A percentile compares a stretch with the other conserved stretches of the same genome.
Evolutionary conservation across 2,888 invertebrate genomes (phyloP).

Genomic region (Oxystoma pomonae): DNA sequence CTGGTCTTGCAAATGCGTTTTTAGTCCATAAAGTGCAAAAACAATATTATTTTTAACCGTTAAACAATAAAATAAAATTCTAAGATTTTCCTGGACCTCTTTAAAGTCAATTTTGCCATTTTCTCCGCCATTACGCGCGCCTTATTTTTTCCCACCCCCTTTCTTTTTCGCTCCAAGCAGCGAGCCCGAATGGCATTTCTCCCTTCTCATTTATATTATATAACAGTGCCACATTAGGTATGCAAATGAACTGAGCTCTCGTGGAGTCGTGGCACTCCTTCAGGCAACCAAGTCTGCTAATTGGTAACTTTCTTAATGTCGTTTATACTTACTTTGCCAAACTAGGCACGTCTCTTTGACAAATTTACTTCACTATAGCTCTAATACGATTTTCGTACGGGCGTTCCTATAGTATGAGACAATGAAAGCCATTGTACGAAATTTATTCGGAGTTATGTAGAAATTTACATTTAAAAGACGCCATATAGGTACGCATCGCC

Average conservation of each 20-base stretch:
- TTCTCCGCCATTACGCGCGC: too few species aligned
- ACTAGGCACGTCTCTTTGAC: conserved; percentile 50
- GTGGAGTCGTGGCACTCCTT: conserved; percentile 33
- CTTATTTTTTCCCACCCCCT: background rate
- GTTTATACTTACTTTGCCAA: conserved; percentile 50
- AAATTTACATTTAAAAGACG: background rate
- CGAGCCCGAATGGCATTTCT: background rate
- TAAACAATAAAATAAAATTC: too few species aligned
- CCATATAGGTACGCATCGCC: too few species aligned
- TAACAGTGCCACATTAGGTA: conserved; percentile 48
- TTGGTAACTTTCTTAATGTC: conserved; percentile 51
- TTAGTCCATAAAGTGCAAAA: too few species aligned
- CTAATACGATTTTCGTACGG: conserved; percentile 40
- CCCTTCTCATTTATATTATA: conserved; percentile 43
- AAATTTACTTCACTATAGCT: conserved; percentile 45
- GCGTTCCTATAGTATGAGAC: conserved; percentile 3
- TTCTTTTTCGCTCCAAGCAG: background rate
- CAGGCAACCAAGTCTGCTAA: conserved; percentile 48
- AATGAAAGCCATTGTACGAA: background rate
- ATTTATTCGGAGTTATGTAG: background rate
- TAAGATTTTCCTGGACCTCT: too few species aligned
- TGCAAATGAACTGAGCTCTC: conserved; percentile 42
- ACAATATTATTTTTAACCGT: too few species aligned
- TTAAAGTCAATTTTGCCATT: too few species aligned
- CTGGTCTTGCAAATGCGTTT: too few species aligned